phyloP scores from a whole-genome alignment of 2,113 vertebrate species.

The Sylvia atricapilla region DNA sequence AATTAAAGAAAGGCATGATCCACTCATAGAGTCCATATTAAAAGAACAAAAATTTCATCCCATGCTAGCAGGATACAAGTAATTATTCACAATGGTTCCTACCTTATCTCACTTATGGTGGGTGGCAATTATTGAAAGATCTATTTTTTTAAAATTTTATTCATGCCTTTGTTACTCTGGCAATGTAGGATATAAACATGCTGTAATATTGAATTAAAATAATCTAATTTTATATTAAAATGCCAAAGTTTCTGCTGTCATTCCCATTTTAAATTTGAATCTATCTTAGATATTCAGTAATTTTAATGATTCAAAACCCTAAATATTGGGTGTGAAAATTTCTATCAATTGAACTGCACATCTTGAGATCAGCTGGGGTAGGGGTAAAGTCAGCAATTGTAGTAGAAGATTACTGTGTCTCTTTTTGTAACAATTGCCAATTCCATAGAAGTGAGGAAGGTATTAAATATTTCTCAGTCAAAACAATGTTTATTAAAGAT shows the following conservation, averaged over 20 bases:
- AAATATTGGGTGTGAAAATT: neutral
- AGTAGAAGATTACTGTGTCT: neutral
- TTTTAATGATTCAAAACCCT: neutral
- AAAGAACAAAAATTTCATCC: neutral
- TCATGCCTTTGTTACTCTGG: neutral
- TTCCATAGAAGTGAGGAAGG: neutral
- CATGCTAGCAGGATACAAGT: neutral
- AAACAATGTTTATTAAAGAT: neutral
- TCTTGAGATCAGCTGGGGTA: neutral
- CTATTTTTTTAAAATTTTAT: neutral
- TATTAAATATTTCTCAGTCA: neutral
- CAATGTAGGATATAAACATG: neutral
- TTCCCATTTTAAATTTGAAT: neutral
- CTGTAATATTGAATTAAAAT: neutral
- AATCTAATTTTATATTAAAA: neutral
- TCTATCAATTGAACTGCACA: neutral
- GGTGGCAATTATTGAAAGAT: neutral
- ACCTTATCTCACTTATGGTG: neutral
- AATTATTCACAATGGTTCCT: neutral
- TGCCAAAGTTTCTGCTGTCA: neutral
- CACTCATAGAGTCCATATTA: neutral
- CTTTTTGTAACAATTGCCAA: neutral
- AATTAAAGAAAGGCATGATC: neutral
- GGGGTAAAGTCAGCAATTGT: neutral
- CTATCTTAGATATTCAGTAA: neutral